phyloP scores from a whole-genome alignment of 1,140 invertebrate genomes.

The Drosophila bipectinata region DNA sequence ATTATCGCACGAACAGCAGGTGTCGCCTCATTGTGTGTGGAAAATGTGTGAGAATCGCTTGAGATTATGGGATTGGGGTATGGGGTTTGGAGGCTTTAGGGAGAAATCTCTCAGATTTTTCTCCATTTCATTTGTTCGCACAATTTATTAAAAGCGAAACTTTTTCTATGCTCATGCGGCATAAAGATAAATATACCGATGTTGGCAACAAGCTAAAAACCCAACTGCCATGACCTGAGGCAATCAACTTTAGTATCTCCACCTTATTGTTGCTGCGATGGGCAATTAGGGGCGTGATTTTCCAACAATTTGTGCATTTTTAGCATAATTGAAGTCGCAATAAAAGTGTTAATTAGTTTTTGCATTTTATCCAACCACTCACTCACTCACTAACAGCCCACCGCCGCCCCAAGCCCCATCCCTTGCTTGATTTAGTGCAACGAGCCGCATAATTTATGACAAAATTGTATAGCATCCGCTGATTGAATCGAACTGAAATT shows the following conservation, averaged over 20 bases:
- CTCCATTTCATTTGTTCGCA: slow-evolving; percentile 51
- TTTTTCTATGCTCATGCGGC: slow-evolving; percentile 33
- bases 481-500: slow-evolving; percentile 59
- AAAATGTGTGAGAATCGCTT: slow-evolving; percentile 65
- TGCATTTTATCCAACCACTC: slow-evolving; percentile 43
- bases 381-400: not conserved
- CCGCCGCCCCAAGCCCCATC: not conserved
- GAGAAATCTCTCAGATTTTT: slow-evolving; percentile 38
- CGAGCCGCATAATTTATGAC: slow-evolving; percentile 70
- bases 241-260: slow-evolving; percentile 50
- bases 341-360: slow-evolving; percentile 82
- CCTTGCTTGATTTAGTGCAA: slow-evolving; percentile 73
- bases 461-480: slow-evolving; percentile 64
- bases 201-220: slow-evolving; percentile 37
- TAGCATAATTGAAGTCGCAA: slow-evolving; percentile 80
- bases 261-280: slow-evolving; percentile 48
- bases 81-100: slow-evolving; percentile 7
- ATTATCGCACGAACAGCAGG: slow-evolving; percentile 70
- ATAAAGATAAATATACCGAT: slow-evolving; percentile 35
- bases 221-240: slow-evolving; percentile 74
- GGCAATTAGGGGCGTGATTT: slow-evolving; percentile 82
- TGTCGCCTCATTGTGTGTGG: slow-evolving; percentile 55
- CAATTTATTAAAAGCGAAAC: slow-evolving; percentile 72
- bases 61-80: not conserved
- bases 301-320: slow-evolving; percentile 76